Evolutionary conservation across 1,140 invertebrate genomes (phyloP), one percentile per base, ranked within the genome.

Genomic region (Adelges cooleyi): DNA sequence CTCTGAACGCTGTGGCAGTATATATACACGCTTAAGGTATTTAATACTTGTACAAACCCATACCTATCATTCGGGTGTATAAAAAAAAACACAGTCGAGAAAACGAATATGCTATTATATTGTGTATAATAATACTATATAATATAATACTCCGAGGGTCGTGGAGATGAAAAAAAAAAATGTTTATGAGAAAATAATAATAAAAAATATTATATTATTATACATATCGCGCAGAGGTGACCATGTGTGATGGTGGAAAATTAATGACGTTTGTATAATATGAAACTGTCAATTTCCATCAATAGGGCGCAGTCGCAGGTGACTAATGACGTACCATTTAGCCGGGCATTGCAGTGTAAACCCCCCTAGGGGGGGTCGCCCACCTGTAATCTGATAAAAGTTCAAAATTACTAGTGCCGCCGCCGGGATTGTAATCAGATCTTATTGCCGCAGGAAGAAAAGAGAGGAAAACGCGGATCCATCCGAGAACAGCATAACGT

Each of bases 251-350:
- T 25, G 56, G 56, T n/a, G 42, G 40, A 22, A 62, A 62, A 62
- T 62, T 62, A 62, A 62, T 62, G 56, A 62, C 56, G 42, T 59
- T 27, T 11, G 18, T 62, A 48, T 33, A 62, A 22, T 62, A 62
- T 13, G 56, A 62, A 62, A 62, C 56, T 62, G 42, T 62, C 56
- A 48, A 62, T 62, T 62, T 62, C 56, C 27, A 62, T 62, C 56
- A 33, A 62, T 62, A 46, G 56, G 56, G 56, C 56, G 56, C 56
- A 62, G 56, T 25, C 25, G 29, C 40, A 15, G 23, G 56, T 62
- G 56, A 62, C 56, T 62, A 62, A 62, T 62, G 56, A 62, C 56
- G 42, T 62, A 62, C 22, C 42, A 29, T 62, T 48, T 62, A 29
- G 56, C 17, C 56, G 42, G n/a, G 40, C 56, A 20, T 40, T 48